Base-by-base conservation (phyloP, 2,113 vertebrate species). In the Alexandromys fortis region DNA sequence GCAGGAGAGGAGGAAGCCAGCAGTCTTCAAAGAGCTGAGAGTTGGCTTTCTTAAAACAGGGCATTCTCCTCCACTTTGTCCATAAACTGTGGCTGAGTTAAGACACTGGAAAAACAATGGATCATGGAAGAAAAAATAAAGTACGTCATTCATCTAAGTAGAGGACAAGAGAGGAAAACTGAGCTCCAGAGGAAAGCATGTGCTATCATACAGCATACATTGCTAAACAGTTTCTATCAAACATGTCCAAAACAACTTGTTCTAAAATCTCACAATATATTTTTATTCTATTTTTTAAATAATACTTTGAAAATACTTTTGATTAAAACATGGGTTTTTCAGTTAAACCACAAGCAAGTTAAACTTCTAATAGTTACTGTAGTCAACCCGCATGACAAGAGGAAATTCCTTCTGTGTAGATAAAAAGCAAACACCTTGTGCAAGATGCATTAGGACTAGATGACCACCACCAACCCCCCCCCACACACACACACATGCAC, bases 101-200 rank as follows among this genome's bases (percentile, higher is more conserved):
- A 0, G 0, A 45, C 19, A 78, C 76, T 63, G 70, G 86, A 89
- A 75, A 85, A 63, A 89, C 33, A 93, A 45, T 28, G 78, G 96
- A 61, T 73, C 78, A 95, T 38, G 65, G 79, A 87, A 91, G 38
- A 86, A 89, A 97, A 87, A 91, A 68, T 87, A 38, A 95, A 35
- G 70, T 45, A 87, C 16, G 28, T 67, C 65, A 79, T 33, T 88
- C 26, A 77, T 90, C 68, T 97, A 88, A 89, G 76, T 77, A 91
- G 13, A 97, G 79, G 16, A 85, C 22, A 81, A n/a, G 49, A 95
- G 55, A 76, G 49, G 96, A 94, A 96, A 91, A 61, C 38, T 47
- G 72, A 91, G 6, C 3, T 88, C 75, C 33, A 79, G 61, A 95
- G 75, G 92, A 82, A 90, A 67, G 30, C 28, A n/a, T 8, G 4